Percentiles rank a stretch among this genome's conserved stretches.
phyloP scores from a whole-genome alignment of 2,888 invertebrate species.

The Platycnemis pennipes region DNA sequence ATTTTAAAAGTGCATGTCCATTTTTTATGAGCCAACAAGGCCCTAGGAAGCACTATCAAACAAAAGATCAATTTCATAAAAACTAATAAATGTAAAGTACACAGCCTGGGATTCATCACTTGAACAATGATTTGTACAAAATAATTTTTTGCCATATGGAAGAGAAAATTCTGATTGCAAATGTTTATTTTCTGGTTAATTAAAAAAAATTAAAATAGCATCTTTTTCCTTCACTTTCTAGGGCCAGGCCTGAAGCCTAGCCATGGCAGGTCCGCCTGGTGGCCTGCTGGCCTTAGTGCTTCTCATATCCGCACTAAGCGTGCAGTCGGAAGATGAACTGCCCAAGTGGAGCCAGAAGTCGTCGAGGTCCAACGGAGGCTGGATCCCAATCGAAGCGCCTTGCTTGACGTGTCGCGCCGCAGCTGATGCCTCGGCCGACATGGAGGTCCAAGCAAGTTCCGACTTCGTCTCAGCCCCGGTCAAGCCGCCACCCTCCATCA shows the following conservation, averaged over 20 bases:
- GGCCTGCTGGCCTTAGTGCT: slow-evolving; percentile 19
- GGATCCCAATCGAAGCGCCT: slow-evolving; percentile 25
- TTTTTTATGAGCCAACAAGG: too few species aligned
- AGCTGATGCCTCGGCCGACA: not conserved
- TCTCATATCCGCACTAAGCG: not conserved
- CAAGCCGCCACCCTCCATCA: not conserved
- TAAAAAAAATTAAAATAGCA: not conserved
- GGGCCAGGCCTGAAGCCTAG: slow-evolving; percentile 41
- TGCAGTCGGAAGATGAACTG: slow-evolving; percentile 24
- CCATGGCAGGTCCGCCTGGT: slow-evolving; percentile 51
- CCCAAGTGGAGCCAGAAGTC: slow-evolving; percentile 49
- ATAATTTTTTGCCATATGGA: too few species aligned
- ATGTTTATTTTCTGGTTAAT: too few species aligned
- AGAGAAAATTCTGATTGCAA: too few species aligned
- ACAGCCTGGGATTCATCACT: too few species aligned
- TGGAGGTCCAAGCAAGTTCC: slow-evolving; percentile 24
- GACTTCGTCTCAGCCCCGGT: slow-evolving; percentile 15
- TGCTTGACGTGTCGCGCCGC: slow-evolving; percentile 51
- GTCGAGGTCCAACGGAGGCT: slow-evolving; percentile 28
- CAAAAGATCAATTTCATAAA: too few species aligned
- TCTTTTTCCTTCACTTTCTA: not conserved
- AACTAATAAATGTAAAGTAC: too few species aligned
- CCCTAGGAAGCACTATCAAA: too few species aligned
- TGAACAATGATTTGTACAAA: too few species aligned
- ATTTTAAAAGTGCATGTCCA: too few species aligned